Conservation (phyloP, 2,888 invertebrate species). For the Harpalus rubripes region DNA sequence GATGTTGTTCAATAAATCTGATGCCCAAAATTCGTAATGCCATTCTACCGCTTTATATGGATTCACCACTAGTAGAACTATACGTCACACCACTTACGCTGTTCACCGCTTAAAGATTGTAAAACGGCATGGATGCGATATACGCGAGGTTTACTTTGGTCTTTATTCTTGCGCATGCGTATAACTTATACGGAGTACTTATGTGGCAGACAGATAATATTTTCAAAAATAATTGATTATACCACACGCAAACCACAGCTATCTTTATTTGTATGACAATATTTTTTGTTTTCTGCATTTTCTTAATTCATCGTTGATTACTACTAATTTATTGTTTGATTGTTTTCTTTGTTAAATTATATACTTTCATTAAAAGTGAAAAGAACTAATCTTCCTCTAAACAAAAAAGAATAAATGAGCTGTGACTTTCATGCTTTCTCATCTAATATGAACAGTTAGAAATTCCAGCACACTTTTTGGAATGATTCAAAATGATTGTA, state of each 20-base stretch:
- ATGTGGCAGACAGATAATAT: slow-evolving; percentile 9
- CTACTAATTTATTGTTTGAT: background rate
- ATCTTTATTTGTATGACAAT: background rate
- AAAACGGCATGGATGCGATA: slow-evolving; percentile 57
- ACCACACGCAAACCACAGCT: background rate
- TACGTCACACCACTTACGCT: slow-evolving; percentile 60
- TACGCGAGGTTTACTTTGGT: slow-evolving; percentile 53
- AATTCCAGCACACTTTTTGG: slow-evolving; percentile 61
- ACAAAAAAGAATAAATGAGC: slow-evolving; percentile 50
- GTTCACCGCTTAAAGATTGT: slow-evolving; percentile 64
- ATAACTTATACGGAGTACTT: background rate
- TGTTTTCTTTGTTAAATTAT: background rate
- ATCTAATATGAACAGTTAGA: slow-evolving; percentile 57
- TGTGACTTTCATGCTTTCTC: slow-evolving; percentile 61
- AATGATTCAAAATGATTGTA: slow-evolving; percentile 25
- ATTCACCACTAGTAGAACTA: slow-evolving; percentile 70
- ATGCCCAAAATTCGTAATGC: slow-evolving; percentile 83
- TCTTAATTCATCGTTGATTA: background rate
- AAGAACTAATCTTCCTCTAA: slow-evolving; percentile 18
- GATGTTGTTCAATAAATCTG: slow-evolving; percentile 82
- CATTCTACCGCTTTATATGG: slow-evolving; percentile 77
- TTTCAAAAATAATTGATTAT: slow-evolving; percentile 10
- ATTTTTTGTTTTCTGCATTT: background rate
- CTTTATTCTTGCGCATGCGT: slow-evolving; percentile 64
- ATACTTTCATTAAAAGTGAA: slow-evolving; percentile 6